Evolutionary conservation across 2,797 vertebrate genomes (phyloP), one percentile per base, ranked within the genome.

Genomic region (Aulostomus chinensis): DNA sequence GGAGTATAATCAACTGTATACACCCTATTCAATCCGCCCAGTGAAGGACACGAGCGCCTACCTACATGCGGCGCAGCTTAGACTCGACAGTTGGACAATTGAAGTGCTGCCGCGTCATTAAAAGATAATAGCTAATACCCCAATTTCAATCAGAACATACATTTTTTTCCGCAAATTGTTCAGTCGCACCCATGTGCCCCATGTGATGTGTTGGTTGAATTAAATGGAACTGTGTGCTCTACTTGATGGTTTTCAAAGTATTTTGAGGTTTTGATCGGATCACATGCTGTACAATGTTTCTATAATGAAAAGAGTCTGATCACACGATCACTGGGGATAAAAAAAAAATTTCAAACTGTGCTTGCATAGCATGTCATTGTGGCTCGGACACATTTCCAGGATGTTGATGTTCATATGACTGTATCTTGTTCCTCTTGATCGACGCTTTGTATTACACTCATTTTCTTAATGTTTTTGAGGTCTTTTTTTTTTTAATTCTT

Each of bases 21-120:
- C 37, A 67, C 22, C 42, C 49, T 14, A 43, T 68, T 70, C 37
- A 18, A 29, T 64, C 35, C 67, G 46, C 48, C 69, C 36, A 51
- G 30, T 48, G 32, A 72, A 50, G 61, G 28, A 17, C 26, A 49
- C 38, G 37, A 75, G 51, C 37, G 18, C 21, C 31, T 39, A n/a
- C 32, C 22, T 47, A 46, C 43, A 39, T 45, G 31, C 50, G 35
- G 42, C 38, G 9, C 0, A 3, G 30, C 20, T 38, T 20, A 56
- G 50, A 65, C 24, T 39, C 41, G n/a, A 57, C 43, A 39, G 39
- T 56, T 29, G 53, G 46, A 52, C 36, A 26, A 24, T 30, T 54
- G 43, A 42, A 34, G 31, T 51, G n/a, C n/a, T n/a, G n/a, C n/a
- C n/a, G n/a, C n/a, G n/a, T 63, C n/a, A 34, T 7, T 28, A 22